Conservation (phyloP, 2,797 vertebrate species). For the Orientallactaga sibirica region DNA sequence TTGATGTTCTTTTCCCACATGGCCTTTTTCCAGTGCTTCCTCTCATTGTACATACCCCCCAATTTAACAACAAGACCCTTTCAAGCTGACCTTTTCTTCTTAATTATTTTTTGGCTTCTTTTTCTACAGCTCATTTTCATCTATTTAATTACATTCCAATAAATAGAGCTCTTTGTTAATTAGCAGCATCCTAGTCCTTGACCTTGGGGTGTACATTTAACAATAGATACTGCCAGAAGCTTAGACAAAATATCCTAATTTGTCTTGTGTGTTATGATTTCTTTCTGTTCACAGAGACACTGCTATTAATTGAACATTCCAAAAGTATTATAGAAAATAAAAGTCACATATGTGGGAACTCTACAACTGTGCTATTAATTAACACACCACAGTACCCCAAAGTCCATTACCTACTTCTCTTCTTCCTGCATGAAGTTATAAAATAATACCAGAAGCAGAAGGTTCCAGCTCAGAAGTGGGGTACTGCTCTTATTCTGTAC, state of each 20-base stretch:
- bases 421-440: neutral
- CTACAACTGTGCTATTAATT: neutral
- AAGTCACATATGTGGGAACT: neutral
- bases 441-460: neutral
- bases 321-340: neutral
- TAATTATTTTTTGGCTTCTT: conserved; percentile 13
- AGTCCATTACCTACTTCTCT: neutral
- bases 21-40: neutral
- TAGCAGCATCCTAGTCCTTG: conserved; percentile 36
- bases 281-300: conserved; percentile 21
- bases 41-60: neutral
- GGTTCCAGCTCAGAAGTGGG: neutral
- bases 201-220: neutral
- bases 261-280: neutral
- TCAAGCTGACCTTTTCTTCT: neutral
- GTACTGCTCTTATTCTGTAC: neutral
- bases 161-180: conserved; percentile 57
- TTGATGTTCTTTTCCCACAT: neutral
- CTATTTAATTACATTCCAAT: conserved; percentile 56
- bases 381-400: neutral
- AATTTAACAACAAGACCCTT: conserved; percentile 23
- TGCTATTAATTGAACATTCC: neutral
- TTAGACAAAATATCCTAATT: conserved; percentile 6
- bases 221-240: neutral
- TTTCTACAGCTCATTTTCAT: conserved; percentile 36